Percentiles rank a stretch among this genome's conserved stretches.
Conservation (phyloP, 2,797 vertebrate genomes). For the Ataeniobius toweri region DNA sequence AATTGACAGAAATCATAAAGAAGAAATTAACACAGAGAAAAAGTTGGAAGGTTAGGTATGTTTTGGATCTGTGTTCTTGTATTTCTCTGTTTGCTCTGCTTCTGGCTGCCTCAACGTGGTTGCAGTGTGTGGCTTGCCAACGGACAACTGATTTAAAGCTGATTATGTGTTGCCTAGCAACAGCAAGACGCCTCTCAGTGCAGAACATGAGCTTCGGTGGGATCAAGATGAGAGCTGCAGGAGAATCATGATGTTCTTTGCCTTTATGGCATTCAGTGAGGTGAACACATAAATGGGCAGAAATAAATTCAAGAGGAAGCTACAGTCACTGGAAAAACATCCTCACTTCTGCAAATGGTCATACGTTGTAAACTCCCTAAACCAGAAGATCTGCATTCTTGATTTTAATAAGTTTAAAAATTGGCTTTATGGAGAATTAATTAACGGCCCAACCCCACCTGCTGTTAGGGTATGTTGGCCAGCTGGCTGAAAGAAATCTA, state of each 20-base stretch:
- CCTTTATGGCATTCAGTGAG: slow-evolving; percentile 18
- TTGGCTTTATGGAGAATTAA: background rate
- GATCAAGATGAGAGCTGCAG: slow-evolving; percentile 46
- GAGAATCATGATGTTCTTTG: slow-evolving; percentile 35
- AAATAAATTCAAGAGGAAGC: background rate
- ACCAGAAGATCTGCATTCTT: too few relatives aligned
- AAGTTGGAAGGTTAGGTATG: background rate
- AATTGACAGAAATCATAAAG: background rate
- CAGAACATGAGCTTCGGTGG: slow-evolving; percentile 40
- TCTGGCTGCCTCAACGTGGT: slow-evolving; percentile 18
- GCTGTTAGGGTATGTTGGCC: background rate
- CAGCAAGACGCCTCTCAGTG: slow-evolving; percentile 70
- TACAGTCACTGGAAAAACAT: background rate
- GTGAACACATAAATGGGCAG: slow-evolving; percentile 10
- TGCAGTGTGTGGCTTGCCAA: slow-evolving; percentile 29
- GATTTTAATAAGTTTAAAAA: too few relatives aligned
- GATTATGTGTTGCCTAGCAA: slow-evolving; percentile 63
- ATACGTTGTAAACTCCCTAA: background rate
- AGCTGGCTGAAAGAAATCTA: background rate
- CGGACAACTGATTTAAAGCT: slow-evolving; percentile 58
- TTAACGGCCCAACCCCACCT: background rate
- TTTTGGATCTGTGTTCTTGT: background rate
- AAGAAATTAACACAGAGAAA: background rate
- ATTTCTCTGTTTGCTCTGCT: slow-evolving; percentile 5
- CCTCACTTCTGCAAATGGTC: background rate